These are phyloP conservation scores for Sula dactylatra DNA, from an alignment of 2,113 vertebrate genomes.

Conservation along the genomic window DNA sequence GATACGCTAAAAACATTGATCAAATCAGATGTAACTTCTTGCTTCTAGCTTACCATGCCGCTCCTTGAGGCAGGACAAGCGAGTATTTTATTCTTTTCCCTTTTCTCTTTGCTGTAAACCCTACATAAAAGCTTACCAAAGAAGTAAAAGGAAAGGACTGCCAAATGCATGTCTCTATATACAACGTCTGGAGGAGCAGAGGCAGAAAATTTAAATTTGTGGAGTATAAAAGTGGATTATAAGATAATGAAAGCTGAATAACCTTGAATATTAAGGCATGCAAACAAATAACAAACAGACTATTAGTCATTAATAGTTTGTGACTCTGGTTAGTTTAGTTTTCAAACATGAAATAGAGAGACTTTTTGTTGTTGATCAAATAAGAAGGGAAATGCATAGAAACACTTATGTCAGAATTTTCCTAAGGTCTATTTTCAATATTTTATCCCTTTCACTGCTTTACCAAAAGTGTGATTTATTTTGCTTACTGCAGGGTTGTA, in stretches of 20 bases:
- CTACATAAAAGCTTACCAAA: not conserved
- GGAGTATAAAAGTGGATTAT: not conserved
- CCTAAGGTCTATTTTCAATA: not conserved
- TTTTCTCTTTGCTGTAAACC: not conserved
- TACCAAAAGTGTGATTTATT: not conserved
- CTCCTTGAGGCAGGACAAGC: not conserved
- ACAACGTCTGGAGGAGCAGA: not conserved
- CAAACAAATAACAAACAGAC: not conserved
- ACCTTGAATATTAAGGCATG: not conserved
- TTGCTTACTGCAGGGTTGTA: not conserved
- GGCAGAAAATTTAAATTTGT: not conserved
- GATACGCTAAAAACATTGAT: not conserved
- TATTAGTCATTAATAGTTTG: not conserved
- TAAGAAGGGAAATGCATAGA: not conserved
- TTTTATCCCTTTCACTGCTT: not conserved
- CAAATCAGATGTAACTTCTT: not conserved
- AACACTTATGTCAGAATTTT: not conserved
- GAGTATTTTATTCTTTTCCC: not conserved
- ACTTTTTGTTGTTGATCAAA: not conserved
- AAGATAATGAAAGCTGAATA: not conserved
- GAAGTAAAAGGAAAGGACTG: not conserved
- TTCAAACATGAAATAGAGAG: not conserved
- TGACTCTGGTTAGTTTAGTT: not conserved
- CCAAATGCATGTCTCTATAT: not conserved
- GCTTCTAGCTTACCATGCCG: not conserved